Evolutionary conservation across 2,888 invertebrate genomes (phyloP).

Genomic region (Lomographa bimaculata): DNA sequence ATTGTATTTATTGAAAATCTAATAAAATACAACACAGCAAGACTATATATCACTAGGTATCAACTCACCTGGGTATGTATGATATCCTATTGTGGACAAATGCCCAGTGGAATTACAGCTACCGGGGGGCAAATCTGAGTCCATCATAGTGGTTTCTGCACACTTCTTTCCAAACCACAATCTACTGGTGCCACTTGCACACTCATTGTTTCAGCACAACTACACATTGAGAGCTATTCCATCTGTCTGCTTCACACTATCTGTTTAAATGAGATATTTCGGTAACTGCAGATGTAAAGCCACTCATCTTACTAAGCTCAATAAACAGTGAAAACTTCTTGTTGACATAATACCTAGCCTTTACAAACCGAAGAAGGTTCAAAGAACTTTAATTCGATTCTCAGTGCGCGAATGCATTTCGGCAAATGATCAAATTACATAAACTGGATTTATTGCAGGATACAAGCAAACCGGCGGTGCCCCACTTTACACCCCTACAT

Average conservation of each 20-base stretch:
- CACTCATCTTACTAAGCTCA: too few species aligned
- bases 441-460: constrained; percentile 54
- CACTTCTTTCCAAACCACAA: constrained; percentile 42
- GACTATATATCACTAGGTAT: too few species aligned
- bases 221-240: constrained; percentile 23
- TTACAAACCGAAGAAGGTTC: background rate
- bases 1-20: too few species aligned
- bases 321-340: background rate
- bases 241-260: constrained; percentile 9
- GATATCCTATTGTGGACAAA: constrained; percentile 78
- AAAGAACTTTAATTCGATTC: constrained; percentile 6
- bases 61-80: constrained; percentile 69
- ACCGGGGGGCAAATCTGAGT: constrained; percentile 77
- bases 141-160: constrained; percentile 67
- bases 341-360: constrained; percentile 3
- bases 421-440: constrained; percentile 18
- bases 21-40: too few species aligned
- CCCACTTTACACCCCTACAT: constrained; percentile 73
- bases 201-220: constrained; percentile 50
- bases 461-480: constrained; percentile 63
- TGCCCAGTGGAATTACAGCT: constrained; percentile 81
- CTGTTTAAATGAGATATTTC: constrained; percentile 15
- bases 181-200: constrained; percentile 35
- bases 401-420: constrained; percentile 7
- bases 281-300: background rate